phyloP scores from a whole-genome alignment of 2,113 vertebrate genomes.

The Pangasianodon gigas region DNA sequence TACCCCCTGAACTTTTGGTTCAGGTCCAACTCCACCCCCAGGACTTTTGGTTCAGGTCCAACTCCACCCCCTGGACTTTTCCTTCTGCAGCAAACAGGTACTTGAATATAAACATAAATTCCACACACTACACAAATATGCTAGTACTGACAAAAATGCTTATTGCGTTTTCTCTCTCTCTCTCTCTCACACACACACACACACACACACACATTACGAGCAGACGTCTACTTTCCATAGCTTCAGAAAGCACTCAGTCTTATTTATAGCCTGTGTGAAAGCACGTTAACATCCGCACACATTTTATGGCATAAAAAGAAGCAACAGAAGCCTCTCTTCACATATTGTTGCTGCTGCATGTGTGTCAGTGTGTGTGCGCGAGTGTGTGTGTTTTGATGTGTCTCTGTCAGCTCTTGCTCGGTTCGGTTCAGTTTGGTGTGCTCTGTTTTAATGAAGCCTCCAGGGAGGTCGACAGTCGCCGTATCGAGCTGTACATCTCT shows the following conservation, averaged over 20 bases:
- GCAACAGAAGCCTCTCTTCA: neutral
- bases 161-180: neutral
- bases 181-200: neutral
- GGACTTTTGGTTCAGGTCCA: neutral
- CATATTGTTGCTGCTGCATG: neutral
- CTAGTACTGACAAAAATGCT: neutral
- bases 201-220: constrained; percentile 43
- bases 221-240: neutral
- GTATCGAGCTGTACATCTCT: constrained; percentile 74
- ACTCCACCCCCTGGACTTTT: neutral
- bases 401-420: constrained; percentile 69
- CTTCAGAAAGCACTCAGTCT: neutral
- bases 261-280: constrained; percentile 54
- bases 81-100: neutral
- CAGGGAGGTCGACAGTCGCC: constrained; percentile 78
- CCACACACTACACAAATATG: neutral
- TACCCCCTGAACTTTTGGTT: neutral
- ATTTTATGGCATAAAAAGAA: neutral
- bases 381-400: constrained; percentile 67
- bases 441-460: constrained; percentile 81
- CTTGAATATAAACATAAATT: neutral
- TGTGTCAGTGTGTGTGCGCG: constrained; percentile 20
- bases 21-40: too few species aligned
- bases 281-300: neutral
- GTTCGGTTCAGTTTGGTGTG: constrained; percentile 66